Percentiles rank a stretch among this genome's conserved stretches.
phyloP scores from a whole-genome alignment of 2,888 invertebrate genomes.

The Brassicogethes aeneus region DNA sequence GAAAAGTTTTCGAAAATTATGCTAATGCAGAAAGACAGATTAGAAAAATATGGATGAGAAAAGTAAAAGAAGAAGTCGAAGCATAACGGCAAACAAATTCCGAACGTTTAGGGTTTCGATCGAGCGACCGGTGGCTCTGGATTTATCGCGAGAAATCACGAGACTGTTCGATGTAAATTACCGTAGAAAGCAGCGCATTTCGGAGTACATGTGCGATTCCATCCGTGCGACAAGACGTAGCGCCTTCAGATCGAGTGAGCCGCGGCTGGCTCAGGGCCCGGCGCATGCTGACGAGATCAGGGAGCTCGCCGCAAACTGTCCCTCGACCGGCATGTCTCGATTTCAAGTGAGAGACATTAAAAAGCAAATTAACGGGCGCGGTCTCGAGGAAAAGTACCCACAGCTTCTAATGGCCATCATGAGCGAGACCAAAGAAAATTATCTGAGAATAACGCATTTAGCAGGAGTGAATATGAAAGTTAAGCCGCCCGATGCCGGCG shows the following conservation, averaged over 20 bases:
- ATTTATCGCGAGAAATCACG: conserved; percentile 16
- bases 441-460: conserved; percentile 49
- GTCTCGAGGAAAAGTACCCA: conserved; percentile 46
- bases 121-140: conserved; percentile 11
- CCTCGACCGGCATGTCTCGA: conserved; percentile 48
- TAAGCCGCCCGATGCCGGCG: conserved; percentile 46
- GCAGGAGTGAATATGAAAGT: conserved; percentile 53
- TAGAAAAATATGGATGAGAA: neutral
- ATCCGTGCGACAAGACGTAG: conserved; percentile 5
- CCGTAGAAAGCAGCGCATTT: conserved; percentile 13
- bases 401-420: conserved; percentile 45
- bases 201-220: conserved; percentile 18
- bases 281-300: neutral
- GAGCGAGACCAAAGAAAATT: conserved; percentile 47
- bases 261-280: neutral
- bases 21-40: neutral
- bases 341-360: conserved; percentile 53
- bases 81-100: neutral
- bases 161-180: conserved; percentile 12
- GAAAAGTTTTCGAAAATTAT: neutral
- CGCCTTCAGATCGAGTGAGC: neutral
- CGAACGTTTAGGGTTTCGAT: neutral
- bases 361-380: conserved; percentile 47
- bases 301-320: conserved; percentile 14
- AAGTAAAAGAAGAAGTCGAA: neutral